Percentiles rank a stretch among this genome's conserved stretches.
Conservation (phyloP, 1,140 invertebrate genomes). For the Orius insidiosus region DNA sequence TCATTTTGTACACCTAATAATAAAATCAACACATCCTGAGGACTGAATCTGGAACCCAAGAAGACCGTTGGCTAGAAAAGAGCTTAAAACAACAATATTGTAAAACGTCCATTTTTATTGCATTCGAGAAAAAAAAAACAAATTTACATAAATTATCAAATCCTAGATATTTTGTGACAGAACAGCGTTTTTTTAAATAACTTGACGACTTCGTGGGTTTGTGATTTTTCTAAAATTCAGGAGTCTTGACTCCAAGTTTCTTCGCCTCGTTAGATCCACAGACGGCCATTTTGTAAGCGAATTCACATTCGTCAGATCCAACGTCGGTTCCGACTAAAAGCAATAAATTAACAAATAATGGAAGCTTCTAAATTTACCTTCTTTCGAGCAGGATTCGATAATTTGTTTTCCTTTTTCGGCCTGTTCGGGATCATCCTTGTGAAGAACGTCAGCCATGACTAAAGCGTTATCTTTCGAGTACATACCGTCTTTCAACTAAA, state of each 20-base stretch:
- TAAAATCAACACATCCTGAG: too few species aligned
- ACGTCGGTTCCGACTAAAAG: constrained; percentile 6
- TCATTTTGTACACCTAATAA: too few species aligned
- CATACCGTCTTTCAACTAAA: constrained; percentile 11
- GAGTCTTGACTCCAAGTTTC: constrained; percentile 1
- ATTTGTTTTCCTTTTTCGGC: constrained; percentile 9
- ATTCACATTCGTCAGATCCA: constrained; percentile 9
- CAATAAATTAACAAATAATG: not conserved
- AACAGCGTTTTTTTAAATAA: too few species aligned
- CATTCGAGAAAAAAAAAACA: too few species aligned
- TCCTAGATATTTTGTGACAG: too few species aligned
- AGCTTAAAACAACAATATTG: too few species aligned
- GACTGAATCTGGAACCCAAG: too few species aligned
- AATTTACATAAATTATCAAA: too few species aligned
- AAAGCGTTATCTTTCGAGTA: constrained; percentile 12
- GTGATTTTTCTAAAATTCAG: too few species aligned
- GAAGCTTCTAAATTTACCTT: not conserved
- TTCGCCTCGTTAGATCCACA: constrained; percentile 8
- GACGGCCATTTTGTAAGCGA: constrained; percentile 5
- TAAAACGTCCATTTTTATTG: too few species aligned
- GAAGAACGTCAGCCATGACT: constrained; percentile 11
- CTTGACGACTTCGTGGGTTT: too few species aligned
- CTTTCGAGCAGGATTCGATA: constrained; percentile 7
- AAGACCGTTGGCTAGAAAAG: too few species aligned
- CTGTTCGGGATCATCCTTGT: constrained; percentile 10